Percentiles rank a stretch among this genome's conserved stretches.
phyloP scores from a whole-genome alignment of 2,797 vertebrate genomes.

The Florisuga fusca region DNA sequence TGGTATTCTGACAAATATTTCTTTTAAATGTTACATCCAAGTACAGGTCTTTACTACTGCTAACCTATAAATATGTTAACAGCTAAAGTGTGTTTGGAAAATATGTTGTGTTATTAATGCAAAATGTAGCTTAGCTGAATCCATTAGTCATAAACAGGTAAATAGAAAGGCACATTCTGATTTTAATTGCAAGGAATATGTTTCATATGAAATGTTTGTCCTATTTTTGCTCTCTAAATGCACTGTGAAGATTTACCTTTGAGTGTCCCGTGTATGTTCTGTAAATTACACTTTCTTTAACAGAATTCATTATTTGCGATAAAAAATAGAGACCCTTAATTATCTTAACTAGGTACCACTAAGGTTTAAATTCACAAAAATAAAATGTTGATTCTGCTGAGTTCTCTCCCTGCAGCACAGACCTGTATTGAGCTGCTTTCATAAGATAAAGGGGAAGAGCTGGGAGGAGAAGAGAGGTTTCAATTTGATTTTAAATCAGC shows the following conservation, averaged over 20 bases:
- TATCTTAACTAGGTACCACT: not conserved
- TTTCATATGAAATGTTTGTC: conserved; percentile 54
- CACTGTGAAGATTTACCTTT: not conserved
- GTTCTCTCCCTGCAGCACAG: conserved; percentile 1
- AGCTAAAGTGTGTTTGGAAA: conserved; percentile 54
- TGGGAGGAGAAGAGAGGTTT: not conserved
- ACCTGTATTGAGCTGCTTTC: not conserved
- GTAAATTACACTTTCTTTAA: conserved; percentile 50
- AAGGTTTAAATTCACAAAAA: not conserved
- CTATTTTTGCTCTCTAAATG: conserved; percentile 46
- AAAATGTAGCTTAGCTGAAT: conserved; percentile 69
- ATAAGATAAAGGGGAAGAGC: not conserved
- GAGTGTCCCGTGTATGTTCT: not conserved
- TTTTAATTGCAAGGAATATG: conserved; percentile 70
- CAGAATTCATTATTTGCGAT: conserved; percentile 47
- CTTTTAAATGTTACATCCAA: conserved; percentile 26
- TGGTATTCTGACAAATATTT: conserved; percentile 29
- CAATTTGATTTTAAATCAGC: not conserved
- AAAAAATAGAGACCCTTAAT: conserved; percentile 35
- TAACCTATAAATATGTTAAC: conserved; percentile 49
- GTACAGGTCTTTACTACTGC: not conserved
- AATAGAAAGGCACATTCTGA: conserved; percentile 68
- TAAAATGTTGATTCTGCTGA: not conserved
- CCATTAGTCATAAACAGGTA: conserved; percentile 68
- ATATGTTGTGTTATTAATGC: conserved; percentile 72